Conservation (phyloP, 2,888 invertebrate species). For the Tinea pellionella region DNA sequence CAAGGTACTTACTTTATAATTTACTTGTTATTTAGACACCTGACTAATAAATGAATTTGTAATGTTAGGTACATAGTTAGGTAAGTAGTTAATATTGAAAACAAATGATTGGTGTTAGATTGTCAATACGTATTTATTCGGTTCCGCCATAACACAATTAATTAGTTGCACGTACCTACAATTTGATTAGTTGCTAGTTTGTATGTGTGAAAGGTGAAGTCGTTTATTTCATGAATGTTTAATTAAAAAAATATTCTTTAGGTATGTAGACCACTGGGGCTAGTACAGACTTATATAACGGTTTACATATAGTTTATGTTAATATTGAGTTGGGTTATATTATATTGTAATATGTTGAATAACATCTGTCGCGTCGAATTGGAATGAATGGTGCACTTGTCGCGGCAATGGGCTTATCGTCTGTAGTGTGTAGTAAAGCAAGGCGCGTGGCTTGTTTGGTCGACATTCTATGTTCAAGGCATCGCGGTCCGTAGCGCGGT, state of each 20-base stretch:
- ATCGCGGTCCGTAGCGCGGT: neutral
- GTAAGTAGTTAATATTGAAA: neutral
- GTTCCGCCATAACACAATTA: neutral
- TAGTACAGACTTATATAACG: no score
- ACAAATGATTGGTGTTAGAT: neutral
- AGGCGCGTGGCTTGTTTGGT: neutral
- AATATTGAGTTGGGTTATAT: neutral
- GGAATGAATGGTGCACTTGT: conserved; percentile 4
- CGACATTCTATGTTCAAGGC: neutral
- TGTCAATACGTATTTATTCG: neutral
- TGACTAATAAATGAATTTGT: neutral
- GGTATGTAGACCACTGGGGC: no score
- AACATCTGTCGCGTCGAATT: neutral
- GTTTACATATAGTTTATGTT: neutral
- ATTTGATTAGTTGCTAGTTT: neutral
- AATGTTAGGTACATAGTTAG: no score
- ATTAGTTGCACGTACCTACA: neutral
- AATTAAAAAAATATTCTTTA: no score
- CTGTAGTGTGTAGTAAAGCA: neutral
- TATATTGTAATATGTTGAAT: neutral
- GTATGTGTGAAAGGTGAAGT: neutral
- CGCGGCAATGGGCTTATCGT: conserved; percentile 1
- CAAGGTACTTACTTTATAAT: neutral
- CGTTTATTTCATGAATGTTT: no score
- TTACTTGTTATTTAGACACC: neutral